Evolutionary conservation across 2,113 vertebrate species (phyloP).

Genomic region (Lepisosteus osseus): DNA sequence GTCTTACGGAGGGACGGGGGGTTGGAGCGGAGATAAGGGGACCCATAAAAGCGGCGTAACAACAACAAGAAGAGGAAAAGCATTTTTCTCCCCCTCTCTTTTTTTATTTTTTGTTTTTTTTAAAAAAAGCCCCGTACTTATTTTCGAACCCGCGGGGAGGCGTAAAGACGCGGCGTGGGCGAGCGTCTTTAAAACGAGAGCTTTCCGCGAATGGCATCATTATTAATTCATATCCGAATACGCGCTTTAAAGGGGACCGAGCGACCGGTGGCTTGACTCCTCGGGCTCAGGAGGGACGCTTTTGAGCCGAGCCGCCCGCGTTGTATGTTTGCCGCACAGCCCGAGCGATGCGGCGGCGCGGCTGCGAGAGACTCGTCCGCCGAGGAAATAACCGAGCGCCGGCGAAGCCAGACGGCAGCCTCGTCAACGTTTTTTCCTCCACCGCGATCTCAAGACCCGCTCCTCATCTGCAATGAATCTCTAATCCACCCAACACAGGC

Average conservation of each 20-base stretch:
- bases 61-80: too few species aligned
- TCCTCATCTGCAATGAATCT: conserved; percentile 47
- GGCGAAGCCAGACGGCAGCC: neutral
- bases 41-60: neutral
- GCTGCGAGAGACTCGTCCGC: conserved; percentile 15
- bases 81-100: too few species aligned
- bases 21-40: conserved; percentile 1
- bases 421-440: conserved; percentile 29
- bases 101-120: too few species aligned
- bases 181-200: too few species aligned
- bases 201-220: too few species aligned
- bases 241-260: too few species aligned
- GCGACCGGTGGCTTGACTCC: too few species aligned
- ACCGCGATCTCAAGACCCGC: conserved; percentile 31
- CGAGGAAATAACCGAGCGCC: conserved; percentile 10
- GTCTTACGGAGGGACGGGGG: neutral
- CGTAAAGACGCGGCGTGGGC: too few species aligned
- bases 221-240: too few species aligned
- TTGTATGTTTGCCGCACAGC: neutral
- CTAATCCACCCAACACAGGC: conserved; percentile 54
- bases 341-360: conserved; percentile 12
- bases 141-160: too few species aligned
- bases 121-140: too few species aligned
- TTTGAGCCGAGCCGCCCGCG: conserved; percentile 7
- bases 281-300: too few species aligned